Evolutionary conservation across 2,888 invertebrate genomes (phyloP), one percentile per base, ranked within the genome.

Genomic region (Parochlus steinenii): DNA sequence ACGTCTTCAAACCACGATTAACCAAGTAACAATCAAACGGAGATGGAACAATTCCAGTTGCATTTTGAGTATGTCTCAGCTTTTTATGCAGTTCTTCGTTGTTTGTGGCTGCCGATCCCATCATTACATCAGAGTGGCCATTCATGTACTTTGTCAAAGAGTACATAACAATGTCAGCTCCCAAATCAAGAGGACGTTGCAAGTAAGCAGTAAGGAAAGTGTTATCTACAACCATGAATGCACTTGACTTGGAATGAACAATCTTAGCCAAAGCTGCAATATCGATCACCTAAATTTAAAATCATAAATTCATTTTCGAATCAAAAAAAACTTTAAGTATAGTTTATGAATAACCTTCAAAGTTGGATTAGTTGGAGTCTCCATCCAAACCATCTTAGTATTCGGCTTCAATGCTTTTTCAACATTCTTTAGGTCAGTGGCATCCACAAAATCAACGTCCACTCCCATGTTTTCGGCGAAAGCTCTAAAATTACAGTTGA

Each of bases 121-220:
- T 92, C 8, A 92, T 71, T 17, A 87, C 78, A 58, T 93, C 92
- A 3, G 82, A 75, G 61, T 93, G 92, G 2, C 92, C 92, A 58
- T 92, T 93, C 71, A 92, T 80, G 54, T 89, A 93, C 58, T 93
- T 93, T 1, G 89, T 86, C 34, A 89, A 50, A 0, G 92, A 92
- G 56, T 90, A 87, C 47, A 83, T 57, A 2, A 74, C 76, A 31
- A 89, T 61, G 54, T 93, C 89, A 3, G 82, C 89, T 2, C 90
- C 92, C 17, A 87, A 65, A 10, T 72, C 69, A 37, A 93, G 56
- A 4, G 92, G 92, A 44, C 73, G 67, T 75, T 89, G 83, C 43
- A 81, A 74, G 50, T 83, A 86, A 5, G 83, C 66, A 1, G 85
- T 78, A 43, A 83, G 63, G 58, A 92, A 90, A 10, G 89, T 90